Conservation (phyloP, 2,113 vertebrate species). For the Bos javanicus region DNA sequence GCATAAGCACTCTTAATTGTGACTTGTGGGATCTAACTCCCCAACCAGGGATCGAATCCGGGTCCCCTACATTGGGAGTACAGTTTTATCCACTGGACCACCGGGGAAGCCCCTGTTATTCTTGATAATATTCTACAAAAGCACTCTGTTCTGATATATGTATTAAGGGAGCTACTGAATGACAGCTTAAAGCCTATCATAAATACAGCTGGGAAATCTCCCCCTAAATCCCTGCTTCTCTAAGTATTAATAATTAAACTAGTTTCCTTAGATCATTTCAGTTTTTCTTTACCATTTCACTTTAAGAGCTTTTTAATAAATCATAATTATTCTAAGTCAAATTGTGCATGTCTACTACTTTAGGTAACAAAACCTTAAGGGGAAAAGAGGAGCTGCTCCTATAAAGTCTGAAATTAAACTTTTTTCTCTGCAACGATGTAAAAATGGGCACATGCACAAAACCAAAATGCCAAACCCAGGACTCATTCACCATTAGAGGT, state of each 20-base stretch:
- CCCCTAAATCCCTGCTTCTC: neutral
- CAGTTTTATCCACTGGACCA: neutral
- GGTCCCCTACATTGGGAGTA: neutral
- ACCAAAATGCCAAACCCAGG: neutral
- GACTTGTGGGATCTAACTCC: neutral
- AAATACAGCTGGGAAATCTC: neutral
- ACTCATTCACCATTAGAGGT: neutral
- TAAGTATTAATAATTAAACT: neutral
- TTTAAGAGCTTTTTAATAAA: constrained; percentile 22
- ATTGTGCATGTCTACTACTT: neutral
- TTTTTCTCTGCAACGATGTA: neutral
- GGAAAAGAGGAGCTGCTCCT: neutral
- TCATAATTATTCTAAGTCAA: neutral
- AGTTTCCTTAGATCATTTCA: neutral
- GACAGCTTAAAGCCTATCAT: neutral
- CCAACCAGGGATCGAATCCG: rapidly evolving
- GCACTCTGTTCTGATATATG: neutral
- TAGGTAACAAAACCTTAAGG: neutral
- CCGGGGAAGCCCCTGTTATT: neutral
- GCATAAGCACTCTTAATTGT: neutral
- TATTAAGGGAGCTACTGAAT: neutral
- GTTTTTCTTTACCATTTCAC: neutral
- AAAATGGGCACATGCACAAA: neutral
- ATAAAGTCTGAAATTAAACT: neutral
- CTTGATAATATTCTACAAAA: neutral